Evolutionary conservation across 2,888 invertebrate species (phyloP), one percentile per base, ranked within the genome.

Genomic region (Nemotelus pantherinus): DNA sequence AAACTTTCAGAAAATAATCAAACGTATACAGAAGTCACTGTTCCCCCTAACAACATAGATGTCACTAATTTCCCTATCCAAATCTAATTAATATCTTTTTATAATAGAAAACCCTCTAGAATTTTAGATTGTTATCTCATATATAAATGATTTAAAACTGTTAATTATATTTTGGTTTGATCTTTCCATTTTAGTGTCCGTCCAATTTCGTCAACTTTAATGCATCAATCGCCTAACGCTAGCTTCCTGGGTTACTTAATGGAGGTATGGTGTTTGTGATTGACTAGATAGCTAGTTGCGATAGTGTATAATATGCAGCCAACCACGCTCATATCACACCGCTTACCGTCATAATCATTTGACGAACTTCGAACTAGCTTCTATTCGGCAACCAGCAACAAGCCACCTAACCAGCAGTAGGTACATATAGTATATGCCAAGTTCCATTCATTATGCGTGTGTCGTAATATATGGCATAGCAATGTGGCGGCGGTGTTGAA

Each of bases 391-490:
- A 25, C 25, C 25, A 25, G 25, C 25, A 25, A 25, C 25, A 25
- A 25, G 25, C 25, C 25, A 25, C 25, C 25, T 25, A 25, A 25
- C 25, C 25, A 25, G 25, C 25, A 25, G 25, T 25, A 25, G 25
- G 25, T 25, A 25, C 25, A 25, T 25, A 25, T 25, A 9, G 25
- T 57, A 25, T 57, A n/a, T 57, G 57, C 57, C 25, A 25, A 25
- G 25, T 25, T 25, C 57, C 67, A 70, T 55, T 70, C 55, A 53
- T 55, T 43, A 44, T 44, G 55, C 55, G 70, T 70, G 55, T 70
- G 70, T 70, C 55, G 70, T 70, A 70, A 70, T 47, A 53, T 55
- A 55, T 70, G 53, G 55, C 70, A 70, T 70, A 55, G 10, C 50
- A 9, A 70, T n/a, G 55, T 70, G 53, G 55, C 47, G 60, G 60